Evolutionary conservation across 2,113 vertebrate genomes (phyloP), one percentile per base, ranked within the genome.

Genomic region (Halcyon malimbica): DNA sequence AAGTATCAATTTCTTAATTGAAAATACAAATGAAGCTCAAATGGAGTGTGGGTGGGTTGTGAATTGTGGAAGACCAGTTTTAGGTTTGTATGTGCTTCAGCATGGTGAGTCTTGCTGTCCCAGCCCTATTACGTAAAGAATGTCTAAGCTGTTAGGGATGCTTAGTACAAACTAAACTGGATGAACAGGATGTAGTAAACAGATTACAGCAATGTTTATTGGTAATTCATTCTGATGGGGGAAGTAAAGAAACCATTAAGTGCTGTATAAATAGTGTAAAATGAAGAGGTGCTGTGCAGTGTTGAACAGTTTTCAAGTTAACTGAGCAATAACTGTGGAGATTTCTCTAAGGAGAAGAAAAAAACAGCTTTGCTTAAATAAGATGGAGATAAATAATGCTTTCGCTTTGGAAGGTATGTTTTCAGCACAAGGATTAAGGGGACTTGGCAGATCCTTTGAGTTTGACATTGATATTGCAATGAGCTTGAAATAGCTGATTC

Each of bases 401-500:
- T 39, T n/a, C 35, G 4, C 23, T 74, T 90, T 57, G 73, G 82
- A 80, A 94, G 73, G 59, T 74, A 2, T 33, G 53, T 88, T 93
- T 91, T 62, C 65, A 80, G 86, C 77, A 5, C 3, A 75, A 71
- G 91, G 86, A 93, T 96, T 94, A 96, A 79, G 28, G 42, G 67
- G 59, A 42, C 7, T 94, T 54, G 93, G 92, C 84, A 80, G 95
- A 39, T 76, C 51, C 94, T 83, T 91, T 87, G 87, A 94, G 70
- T 51, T 94, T 75, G 95, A 90, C 84, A 95, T 20, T 69, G 89
- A 95, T 95, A 92, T 35, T 14, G 70, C 75, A 94, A 89, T 33
- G 78, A 93, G 87, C 70, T 95, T 89, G 48, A 92, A 94, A 92
- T 88, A 96, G 96, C 73, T 77, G 77, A 79, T 57, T 82, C 21